Conservation (phyloP, 1,140 invertebrate genomes). For the Sminthurides bifidus region DNA sequence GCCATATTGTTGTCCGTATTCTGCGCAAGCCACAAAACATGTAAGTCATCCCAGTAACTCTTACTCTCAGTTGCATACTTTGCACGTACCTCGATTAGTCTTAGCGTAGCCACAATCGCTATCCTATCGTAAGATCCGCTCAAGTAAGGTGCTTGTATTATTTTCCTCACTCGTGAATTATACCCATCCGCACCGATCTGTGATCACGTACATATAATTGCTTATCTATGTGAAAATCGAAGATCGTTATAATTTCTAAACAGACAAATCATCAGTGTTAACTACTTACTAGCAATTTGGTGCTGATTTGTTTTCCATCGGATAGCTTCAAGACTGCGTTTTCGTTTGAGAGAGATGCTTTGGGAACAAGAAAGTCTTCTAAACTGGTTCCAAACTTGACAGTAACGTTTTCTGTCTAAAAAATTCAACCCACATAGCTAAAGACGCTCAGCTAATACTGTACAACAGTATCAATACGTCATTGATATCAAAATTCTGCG, state of each 20-base stretch:
- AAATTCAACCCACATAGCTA: background rate
- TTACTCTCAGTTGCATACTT: too few species aligned
- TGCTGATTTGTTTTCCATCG: conserved; percentile 37
- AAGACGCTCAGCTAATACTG: background rate
- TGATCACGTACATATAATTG: conserved; percentile 15
- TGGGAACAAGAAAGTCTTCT: conserved; percentile 16
- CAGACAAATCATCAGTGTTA: background rate
- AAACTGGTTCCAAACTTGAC: conserved; percentile 20
- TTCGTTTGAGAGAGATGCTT: background rate
- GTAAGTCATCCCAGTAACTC: conserved; percentile 1
- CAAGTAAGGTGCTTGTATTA: conserved; percentile 65
- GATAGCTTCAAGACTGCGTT: conserved; percentile 34
- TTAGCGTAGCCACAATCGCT: conserved; percentile 78
- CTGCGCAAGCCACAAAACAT: conserved; percentile 40
- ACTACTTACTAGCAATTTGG: conserved; percentile 40
- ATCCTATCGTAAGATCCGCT: conserved; percentile 75
- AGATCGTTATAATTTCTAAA: background rate
- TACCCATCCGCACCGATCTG: conserved; percentile 88
- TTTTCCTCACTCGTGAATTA: conserved; percentile 67
- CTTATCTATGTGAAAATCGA: background rate
- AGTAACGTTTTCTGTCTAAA: conserved; percentile 19
- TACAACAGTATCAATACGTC: background rate
- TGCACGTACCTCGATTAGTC: conserved; percentile 53
- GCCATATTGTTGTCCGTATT: conserved; percentile 65
- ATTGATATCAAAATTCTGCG: background rate